Evolutionary conservation across 2,888 invertebrate genomes (phyloP), one percentile per base, ranked within the genome.

Genomic region (Drosophila prolongata): DNA sequence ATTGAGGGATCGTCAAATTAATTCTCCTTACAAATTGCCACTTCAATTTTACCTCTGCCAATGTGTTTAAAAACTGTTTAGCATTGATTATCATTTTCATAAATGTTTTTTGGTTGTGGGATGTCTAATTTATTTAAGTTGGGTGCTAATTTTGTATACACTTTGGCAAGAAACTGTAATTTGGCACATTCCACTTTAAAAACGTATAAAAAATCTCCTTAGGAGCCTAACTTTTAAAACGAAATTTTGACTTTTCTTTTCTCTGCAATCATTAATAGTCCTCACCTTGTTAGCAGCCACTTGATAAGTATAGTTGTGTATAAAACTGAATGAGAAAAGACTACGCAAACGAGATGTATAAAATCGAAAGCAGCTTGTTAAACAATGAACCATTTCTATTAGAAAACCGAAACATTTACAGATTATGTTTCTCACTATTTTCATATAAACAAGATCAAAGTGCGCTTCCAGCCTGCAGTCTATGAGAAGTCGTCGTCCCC

Each of bases 391-490:
- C 61, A 68, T 71, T 38, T 65, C 55, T 55, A 47, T 64, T 46
- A 30, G 37, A 71, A 71, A 19, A 40, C n/a, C 55, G 44, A 50
- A 62, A 60, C 59, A 70, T 66, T 72, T 58, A 79, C 78, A 75
- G 69, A 74, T 75, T 80, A 73, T 60, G 74, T 78, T 84, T 81
- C 77, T 79, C 77, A 82, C 89, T 67, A 75, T 87, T 87, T 87
- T 70, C 80, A 84, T 78, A 80, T 84, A 84, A 87, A 84, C 84
- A 89, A 80, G 83, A 83, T 88, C 88, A 83, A 83, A 83, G 88
- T 88, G 80, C 80, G 75, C 57, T 75, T 66, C 65, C 59, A 52
- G 61, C 61, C 47, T 60, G 66, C 80, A 80, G 82, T 73, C 70
- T 70, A 78, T 78, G 80, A 73, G 73, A 44, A 65, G 68, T 65